Conservation (phyloP, 1,140 invertebrate species). For the Bursaphelenchus mucronatus region DNA sequence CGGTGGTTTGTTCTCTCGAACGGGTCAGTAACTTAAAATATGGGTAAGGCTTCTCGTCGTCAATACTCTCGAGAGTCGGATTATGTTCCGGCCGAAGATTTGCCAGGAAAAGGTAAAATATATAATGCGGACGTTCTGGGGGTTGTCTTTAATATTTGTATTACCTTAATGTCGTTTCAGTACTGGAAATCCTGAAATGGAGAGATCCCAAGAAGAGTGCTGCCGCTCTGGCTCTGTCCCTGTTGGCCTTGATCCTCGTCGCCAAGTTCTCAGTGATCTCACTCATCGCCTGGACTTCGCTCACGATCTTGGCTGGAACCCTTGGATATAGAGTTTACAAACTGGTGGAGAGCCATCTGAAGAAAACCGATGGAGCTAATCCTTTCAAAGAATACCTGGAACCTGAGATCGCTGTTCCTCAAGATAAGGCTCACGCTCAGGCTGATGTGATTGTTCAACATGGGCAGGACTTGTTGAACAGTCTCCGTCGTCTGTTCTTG, state of each 20-base stretch:
- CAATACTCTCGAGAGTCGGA: constrained; percentile 27
- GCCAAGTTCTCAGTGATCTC: constrained; percentile 45
- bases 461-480: constrained; percentile 72
- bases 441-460: constrained; percentile 77
- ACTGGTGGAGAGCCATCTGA: constrained; percentile 85
- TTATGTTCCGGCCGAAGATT: constrained; percentile 50
- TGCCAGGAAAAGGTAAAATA: constrained; percentile 43
- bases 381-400: constrained; percentile 84
- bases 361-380: constrained; percentile 92
- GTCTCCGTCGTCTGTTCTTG: constrained; percentile 84
- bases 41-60: constrained; percentile 30
- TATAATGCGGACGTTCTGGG: background rate
- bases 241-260: constrained; percentile 42
- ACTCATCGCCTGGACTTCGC: constrained; percentile 79
- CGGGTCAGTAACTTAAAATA: constrained; percentile 16
- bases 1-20: no score
- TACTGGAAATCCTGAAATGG: constrained; percentile 77
- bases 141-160: constrained; percentile 1
- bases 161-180: constrained; percentile 66
- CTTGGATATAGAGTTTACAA: constrained; percentile 91
- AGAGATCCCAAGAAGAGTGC: constrained; percentile 53
- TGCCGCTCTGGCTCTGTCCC: constrained; percentile 30
- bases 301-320: constrained; percentile 76
- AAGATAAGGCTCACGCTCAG: constrained; percentile 80
- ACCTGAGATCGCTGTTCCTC: constrained; percentile 75